Base-by-base conservation (phyloP, 2,888 invertebrate species). In the Papilio protenor region DNA sequence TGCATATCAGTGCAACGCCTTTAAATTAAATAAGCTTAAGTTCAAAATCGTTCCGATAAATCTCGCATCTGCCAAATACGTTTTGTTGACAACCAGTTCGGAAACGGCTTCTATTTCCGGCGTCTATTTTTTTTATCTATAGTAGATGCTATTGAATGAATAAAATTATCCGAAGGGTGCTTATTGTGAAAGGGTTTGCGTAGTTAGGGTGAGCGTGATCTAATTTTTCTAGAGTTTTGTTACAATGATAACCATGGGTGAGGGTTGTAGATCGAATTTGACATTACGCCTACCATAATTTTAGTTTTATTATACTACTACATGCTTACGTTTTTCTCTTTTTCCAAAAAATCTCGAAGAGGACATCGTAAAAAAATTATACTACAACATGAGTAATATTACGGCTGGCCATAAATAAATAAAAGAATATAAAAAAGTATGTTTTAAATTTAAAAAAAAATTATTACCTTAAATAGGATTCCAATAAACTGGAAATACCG, bases 131-230 rank as follows among this genome's bases (percentile, higher is more conserved):
- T 90, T 90, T 89, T 83, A 81, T 82, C 76, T 76, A 82, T 81
- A 84, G 81, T 86, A 88, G 90, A 90, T 89, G 88, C 87, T 86
- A 84, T 90, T 92, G 90, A 92, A 94, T 93, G 90, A 78, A 78
- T 88, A 88, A 90, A 90, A 91, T 92, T 93, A 93, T 93, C 92
- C 92, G 90, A 88, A 91, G 93, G 92, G 91, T 87, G 85, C 84
- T 87, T 79, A 84, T 84, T 79, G 72, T 81, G 84, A 87, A 89
- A 90, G 91, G 90, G 88, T 86, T 85, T 66, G 66, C 49, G 59
- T 72, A 57, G 72, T 85, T 87, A 86, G 88, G 87, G 88, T 84
- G 83, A 85, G 84, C 85, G 84, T 85, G 85, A 88, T 88, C 85
- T 82, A 85, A 86, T 85, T 89, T 88, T 87, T 87, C 85, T 86